Conservation (phyloP, 35 echinoderm and acorn worm species). For the Heliocidaris tuberculata region DNA sequence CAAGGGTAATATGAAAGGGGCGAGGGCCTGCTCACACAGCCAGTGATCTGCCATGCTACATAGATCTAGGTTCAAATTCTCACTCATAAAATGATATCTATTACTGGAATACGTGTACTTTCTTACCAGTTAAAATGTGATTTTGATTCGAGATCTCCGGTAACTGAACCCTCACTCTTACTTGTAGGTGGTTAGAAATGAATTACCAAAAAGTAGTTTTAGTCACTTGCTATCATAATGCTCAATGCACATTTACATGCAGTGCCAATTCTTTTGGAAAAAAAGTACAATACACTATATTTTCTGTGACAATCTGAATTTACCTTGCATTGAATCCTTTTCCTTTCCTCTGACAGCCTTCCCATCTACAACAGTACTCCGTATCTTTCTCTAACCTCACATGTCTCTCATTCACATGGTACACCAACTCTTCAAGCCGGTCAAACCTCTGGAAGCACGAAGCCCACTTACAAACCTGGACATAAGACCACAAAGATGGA, state of each 20-base stretch:
- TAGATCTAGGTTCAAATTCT: background rate
- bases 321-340: conserved; percentile 99
- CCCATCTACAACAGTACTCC: conserved; percentile 94
- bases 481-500: background rate
- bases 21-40: background rate
- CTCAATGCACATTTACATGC: too few relatives aligned
- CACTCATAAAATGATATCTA: too few relatives aligned
- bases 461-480: conserved; percentile 81
- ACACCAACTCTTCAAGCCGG: conserved; percentile 77
- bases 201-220: too few relatives aligned
- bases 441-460: conserved; percentile 80
- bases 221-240: too few relatives aligned
- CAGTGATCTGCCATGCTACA: background rate
- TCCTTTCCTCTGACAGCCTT: conserved; percentile 84
- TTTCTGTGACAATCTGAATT: background rate
- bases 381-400: conserved; percentile 79
- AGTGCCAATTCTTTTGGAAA: background rate
- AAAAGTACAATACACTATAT: background rate
- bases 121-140: too few relatives aligned
- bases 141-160: too few relatives aligned
- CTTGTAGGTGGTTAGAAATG: too few relatives aligned
- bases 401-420: conserved; percentile 91
- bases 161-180: too few relatives aligned
- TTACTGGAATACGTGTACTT: too few relatives aligned
- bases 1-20: background rate